A percentile compares a stretch with the other conserved stretches of the same genome.
Conservation (phyloP, 2,113 vertebrate species). For the Gnathonemus echidnorhynchus region DNA sequence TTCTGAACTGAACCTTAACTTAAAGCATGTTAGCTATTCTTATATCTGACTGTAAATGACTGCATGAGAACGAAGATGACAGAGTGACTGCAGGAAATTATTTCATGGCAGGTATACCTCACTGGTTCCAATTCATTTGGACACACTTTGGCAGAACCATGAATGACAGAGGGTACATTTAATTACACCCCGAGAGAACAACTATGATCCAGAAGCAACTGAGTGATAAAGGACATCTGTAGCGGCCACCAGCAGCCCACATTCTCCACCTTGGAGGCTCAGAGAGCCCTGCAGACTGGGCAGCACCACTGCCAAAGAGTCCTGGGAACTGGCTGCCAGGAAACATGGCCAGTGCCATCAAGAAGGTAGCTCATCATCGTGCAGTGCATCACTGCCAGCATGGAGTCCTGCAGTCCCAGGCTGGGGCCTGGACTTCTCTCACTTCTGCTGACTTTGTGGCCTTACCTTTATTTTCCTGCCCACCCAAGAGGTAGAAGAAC, state of each 20-base stretch:
- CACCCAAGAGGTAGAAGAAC: not conserved
- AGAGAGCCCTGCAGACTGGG: not conserved
- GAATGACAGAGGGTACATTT: not conserved
- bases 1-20: not conserved
- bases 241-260: not conserved
- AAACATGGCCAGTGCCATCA: not conserved
- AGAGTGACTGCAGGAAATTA: not conserved
- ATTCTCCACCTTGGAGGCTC: not conserved
- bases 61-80: not conserved
- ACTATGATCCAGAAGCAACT: not conserved
- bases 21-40: not conserved
- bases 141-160: not conserved
- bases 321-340: not conserved
- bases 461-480: not conserved
- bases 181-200: not conserved
- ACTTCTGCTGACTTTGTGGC: not conserved
- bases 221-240: not conserved
- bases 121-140: not conserved
- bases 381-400: not conserved
- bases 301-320: not conserved
- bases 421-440: not conserved
- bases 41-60: not conserved
- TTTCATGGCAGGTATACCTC: not conserved
- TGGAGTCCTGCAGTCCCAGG: not conserved
- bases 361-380: not conserved